Percentiles rank a stretch among this genome's conserved stretches.
These are phyloP conservation scores for Neotoxoptera formosana DNA, from an alignment of 1,140 invertebrate species.

Conservation along the genomic window DNA sequence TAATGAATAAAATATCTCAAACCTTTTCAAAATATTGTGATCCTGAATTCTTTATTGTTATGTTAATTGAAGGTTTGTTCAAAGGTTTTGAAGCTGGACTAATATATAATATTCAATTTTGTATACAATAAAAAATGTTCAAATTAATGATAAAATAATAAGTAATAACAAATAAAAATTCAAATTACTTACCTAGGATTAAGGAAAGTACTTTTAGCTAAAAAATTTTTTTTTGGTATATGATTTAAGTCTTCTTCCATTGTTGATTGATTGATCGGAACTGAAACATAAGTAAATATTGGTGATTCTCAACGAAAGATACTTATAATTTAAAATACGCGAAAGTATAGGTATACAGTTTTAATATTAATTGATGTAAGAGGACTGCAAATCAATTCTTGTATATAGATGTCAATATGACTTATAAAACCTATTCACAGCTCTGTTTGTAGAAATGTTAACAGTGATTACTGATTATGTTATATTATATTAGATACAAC, in stretches of 20 bases:
- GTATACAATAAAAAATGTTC: neutral
- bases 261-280: neutral
- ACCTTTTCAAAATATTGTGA: constrained; percentile 20
- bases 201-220: constrained; percentile 16
- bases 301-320: neutral
- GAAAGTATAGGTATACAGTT: too few relatives aligned
- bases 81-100: neutral
- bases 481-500: neutral
- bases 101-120: neutral
- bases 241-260: neutral
- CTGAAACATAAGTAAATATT: neutral
- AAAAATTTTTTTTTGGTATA: constrained; percentile 44
- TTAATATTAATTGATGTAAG: too few relatives aligned
- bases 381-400: too few relatives aligned
- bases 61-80: neutral
- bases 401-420: too few relatives aligned
- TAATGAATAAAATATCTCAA: neutral
- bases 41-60: neutral
- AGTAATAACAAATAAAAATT: neutral
- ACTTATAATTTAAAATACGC: neutral
- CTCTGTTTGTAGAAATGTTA: too few relatives aligned
- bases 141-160: neutral
- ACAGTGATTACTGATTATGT: too few relatives aligned
- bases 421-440: too few relatives aligned
- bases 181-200: neutral